Evolutionary conservation across 2,113 vertebrate species (phyloP), one percentile per base, ranked within the genome.

Genomic region (Lynx canadensis): DNA sequence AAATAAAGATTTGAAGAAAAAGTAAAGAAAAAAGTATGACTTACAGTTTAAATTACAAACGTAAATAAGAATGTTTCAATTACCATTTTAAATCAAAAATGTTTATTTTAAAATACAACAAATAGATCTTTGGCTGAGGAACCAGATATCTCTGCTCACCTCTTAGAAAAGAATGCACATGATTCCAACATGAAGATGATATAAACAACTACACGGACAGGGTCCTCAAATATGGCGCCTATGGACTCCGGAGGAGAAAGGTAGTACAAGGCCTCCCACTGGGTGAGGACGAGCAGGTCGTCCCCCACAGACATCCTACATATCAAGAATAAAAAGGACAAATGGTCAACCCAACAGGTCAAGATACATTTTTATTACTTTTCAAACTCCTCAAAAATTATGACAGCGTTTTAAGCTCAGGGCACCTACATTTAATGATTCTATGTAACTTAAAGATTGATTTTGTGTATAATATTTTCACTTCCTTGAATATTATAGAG

Each of bases 141-240:
- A 23, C 99, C 99, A 83, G 99, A 99, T 66, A 99, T 99, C 68
- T 99, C 99, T 16, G 99, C 99, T 99, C 99, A 99, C 1, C 99
- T 99, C 98, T 99, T 99, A 6, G 99, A 99, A 97, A 99, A 99
- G 98, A 99, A 99, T 0, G 99, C 99, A 87, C 99, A 99, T 12
- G 99, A 99, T 66, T 99, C 99, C 98, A 99, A 69, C 99, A 99
- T 99, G 97, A 99, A 99, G 98, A 98, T 99, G 82, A 99, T 99
- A 85, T 99, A 99, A 66, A 99, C 99, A 12, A 99, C 98, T 0
- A 99, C 99, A 5, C 99, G 99, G 81, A 99, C 98, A 33, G 99
- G 99, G 79, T 99, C 99, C 95, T 99, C 99, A 98, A 99, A 99
- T 97, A 99, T 98, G 92, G 99, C 98, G 29, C 99, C 98, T 98